Percentiles rank a stretch among this genome's conserved stretches.
These are phyloP conservation scores for Diabrotica virgifera DNA, from an alignment of 1,140 invertebrate species.

Conservation along the genomic window DNA sequence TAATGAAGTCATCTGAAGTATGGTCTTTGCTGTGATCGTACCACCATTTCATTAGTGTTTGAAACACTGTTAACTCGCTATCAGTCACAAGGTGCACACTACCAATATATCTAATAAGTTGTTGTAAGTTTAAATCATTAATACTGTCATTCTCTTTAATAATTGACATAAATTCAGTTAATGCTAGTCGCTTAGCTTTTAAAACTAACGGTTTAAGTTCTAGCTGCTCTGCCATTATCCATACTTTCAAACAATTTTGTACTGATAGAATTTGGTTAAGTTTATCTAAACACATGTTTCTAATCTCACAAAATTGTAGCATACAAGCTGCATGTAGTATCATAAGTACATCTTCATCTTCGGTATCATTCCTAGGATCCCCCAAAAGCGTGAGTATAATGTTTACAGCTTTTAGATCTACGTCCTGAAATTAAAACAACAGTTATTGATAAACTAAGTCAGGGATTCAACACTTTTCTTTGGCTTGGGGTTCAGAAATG, in stretches of 20 bases:
- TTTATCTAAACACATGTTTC: conserved; percentile 23
- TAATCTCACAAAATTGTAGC: conserved; percentile 39
- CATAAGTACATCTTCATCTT: conserved; percentile 30
- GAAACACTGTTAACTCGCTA: conserved; percentile 40
- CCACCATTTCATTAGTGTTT: conserved; percentile 38
- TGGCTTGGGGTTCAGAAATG: too few relatives aligned
- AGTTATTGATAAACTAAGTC: too few relatives aligned
- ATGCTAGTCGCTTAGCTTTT: conserved; percentile 40
- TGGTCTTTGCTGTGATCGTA: conserved; percentile 32
- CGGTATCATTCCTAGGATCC: conserved; percentile 18
- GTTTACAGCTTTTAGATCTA: conserved; percentile 34
- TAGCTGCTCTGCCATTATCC: conserved; percentile 35
- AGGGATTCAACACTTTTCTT: too few relatives aligned
- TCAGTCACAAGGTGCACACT: conserved; percentile 37
- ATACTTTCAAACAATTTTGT: conserved; percentile 39
- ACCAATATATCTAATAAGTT: conserved; percentile 37
- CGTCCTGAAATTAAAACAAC: conserved; percentile 34
- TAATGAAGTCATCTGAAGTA: conserved; percentile 33
- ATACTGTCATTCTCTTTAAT: conserved; percentile 33
- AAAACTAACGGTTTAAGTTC: conserved; percentile 34
- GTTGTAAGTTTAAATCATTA: conserved; percentile 32
- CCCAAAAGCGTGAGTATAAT: conserved; percentile 30
- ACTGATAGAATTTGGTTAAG: conserved; percentile 28
- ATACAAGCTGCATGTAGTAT: conserved; percentile 39
- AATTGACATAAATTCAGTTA: conserved; percentile 34